Base-by-base conservation (phyloP, 2,888 invertebrate genomes). In the Mythimna impura region DNA sequence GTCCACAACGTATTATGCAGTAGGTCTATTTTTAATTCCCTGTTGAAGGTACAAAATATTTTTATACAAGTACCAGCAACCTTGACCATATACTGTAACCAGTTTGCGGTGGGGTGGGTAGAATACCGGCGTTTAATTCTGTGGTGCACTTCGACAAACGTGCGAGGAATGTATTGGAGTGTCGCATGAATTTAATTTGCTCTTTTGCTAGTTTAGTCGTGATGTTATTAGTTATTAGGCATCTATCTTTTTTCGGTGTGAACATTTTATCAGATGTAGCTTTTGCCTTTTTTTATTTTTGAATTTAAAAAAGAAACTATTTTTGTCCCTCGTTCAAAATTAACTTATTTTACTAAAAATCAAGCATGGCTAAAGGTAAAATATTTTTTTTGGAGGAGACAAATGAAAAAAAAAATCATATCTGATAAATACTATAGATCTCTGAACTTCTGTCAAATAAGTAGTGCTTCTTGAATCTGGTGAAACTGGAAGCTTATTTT, bases 11-110 rank as follows among this genome's bases (percentile, higher is more conserved):
- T 78, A 72, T 80, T 80, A 80, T 78, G 79, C 65, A 78, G 82
- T 54, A 72, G 61, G 58, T 40, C 82, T 78, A 78, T 74, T 84
- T 81, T 74, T 71, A 69, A 75, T 72, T 72, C 34, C 40, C 69
- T 60, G 67, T 67, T 55, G 36, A 63, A 68, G 58, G 67, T 55
- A 80, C 60, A 54, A 80, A 83, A 83, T 80, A 80, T 83, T 71
- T 78, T 75, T 66, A 75, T 52, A 69, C 66, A 78, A 81, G 73
- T 57, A 71, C 61, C 63, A 22, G 43, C 71, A 81, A 74, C 84
- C 86, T 85, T 85, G 84, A 85, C 86, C 84, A 73, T 74, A 77
- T 73, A 68, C 54, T 71, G 66, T 57, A 86, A 86, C 86, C 80
- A 68, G 84, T 84, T 81, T 68, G 34, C 14, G 22, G 36, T 25